These are phyloP conservation scores for Dasyornis broadbenti DNA, from an alignment of 2,113 vertebrate species.

Conservation along the genomic window DNA sequence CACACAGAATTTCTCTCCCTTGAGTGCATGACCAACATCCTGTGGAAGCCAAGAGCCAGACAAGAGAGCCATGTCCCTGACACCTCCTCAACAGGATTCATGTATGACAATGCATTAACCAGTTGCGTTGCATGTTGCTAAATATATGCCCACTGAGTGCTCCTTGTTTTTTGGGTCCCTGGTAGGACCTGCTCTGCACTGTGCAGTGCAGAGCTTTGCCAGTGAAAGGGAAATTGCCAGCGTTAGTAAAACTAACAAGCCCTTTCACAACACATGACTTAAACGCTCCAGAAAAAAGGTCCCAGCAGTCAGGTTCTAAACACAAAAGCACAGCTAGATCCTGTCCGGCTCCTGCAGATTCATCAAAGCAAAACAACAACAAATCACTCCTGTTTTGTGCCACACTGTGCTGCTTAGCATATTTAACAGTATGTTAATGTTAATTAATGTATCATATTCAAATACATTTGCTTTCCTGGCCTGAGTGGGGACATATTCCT, in stretches of 20 bases:
- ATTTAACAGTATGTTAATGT: not conserved
- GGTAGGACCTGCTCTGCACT: not conserved
- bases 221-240: not conserved
- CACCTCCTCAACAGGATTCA: not conserved
- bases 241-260: not conserved
- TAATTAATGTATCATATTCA: not conserved
- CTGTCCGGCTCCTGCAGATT: not conserved
- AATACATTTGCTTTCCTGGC: not conserved
- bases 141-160: not conserved
- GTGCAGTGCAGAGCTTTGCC: not conserved
- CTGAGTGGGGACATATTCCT: not conserved
- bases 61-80: accelerated
- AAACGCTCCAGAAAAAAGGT: not conserved
- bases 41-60: not conserved
- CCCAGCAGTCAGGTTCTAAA: not conserved
- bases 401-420: not conserved
- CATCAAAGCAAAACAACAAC: not conserved
- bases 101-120: not conserved
- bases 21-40: too few species aligned
- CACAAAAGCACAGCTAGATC: not conserved
- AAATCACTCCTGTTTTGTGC: not conserved
- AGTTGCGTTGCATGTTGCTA: not conserved
- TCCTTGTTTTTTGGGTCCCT: not conserved
- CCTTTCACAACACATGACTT: not conserved
- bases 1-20: not conserved